Conservation (phyloP, 2,888 invertebrate genomes). For the Cactoblastis cactorum region DNA sequence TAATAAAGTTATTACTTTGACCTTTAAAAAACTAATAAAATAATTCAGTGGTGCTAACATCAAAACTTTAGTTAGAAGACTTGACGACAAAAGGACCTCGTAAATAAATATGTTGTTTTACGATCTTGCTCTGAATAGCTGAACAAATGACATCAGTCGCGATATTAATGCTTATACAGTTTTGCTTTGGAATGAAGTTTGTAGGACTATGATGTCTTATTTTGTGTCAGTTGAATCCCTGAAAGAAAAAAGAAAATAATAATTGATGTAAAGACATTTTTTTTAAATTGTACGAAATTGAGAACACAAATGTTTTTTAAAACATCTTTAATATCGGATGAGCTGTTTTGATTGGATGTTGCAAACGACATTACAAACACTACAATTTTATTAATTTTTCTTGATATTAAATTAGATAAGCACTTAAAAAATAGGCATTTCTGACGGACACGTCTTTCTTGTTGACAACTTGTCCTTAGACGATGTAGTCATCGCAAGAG, state of each 20-base stretch:
- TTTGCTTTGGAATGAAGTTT: background rate
- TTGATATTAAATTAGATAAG: no score
- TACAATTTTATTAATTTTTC: no score
- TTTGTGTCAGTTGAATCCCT: no score
- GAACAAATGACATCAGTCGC: background rate
- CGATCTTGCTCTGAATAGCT: conserved; percentile 2
- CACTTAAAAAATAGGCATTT: no score
- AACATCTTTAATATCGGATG: no score
- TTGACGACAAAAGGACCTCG: conserved; percentile 21
- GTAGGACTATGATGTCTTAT: no score
- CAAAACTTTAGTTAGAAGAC: conserved; percentile 23
- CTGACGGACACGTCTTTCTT: background rate
- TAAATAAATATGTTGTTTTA: conserved; percentile 23
- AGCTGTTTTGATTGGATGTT: no score
- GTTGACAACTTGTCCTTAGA: background rate
- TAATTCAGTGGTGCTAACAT: conserved; percentile 11
- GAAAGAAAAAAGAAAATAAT: no score
- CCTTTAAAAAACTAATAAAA: conserved; percentile 5
- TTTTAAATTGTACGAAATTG: no score
- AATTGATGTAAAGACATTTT: no score
- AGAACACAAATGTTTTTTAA: no score
- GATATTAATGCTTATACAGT: background rate
- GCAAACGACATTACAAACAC: no score
- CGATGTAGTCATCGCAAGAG: background rate
- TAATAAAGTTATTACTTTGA: conserved; percentile 5